A percentile compares a stretch with the other conserved stretches of the same genome.
phyloP scores from a whole-genome alignment of 2,888 invertebrate genomes.

The Loripinus fragilis region DNA sequence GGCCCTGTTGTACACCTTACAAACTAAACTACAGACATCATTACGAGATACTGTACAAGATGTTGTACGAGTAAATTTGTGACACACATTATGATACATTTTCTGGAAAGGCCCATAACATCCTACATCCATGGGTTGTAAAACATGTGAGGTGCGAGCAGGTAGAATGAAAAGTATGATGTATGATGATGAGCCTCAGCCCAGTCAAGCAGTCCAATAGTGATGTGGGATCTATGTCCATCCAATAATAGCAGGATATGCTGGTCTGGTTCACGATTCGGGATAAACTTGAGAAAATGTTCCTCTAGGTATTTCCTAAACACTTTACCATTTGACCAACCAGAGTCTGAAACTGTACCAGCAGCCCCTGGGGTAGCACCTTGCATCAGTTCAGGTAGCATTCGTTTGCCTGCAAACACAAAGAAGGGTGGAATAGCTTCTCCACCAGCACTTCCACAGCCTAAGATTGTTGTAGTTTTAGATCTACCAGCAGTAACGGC shows the following conservation, averaged over 20 bases:
- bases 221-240: neutral
- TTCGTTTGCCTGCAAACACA: no score
- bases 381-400: no score
- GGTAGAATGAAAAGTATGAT: constrained; percentile 37
- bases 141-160: constrained; percentile 33
- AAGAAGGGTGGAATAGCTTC: no score
- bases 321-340: no score
- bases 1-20: no score
- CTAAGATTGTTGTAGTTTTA: neutral
- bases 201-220: constrained; percentile 20
- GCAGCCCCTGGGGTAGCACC: no score
- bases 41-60: constrained; percentile 6
- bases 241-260: neutral
- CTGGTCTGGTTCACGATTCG: neutral
- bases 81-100: no score
- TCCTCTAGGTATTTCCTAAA: no score
- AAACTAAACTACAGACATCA: constrained; percentile 7
- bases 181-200: neutral
- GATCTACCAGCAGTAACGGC: constrained; percentile 1
- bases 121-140: constrained; percentile 44
- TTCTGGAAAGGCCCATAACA: constrained; percentile 13
- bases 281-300: no score
- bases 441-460: no score
- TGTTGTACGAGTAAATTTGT: no score
- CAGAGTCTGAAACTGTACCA: no score